Conservation (phyloP, 2,113 vertebrate genomes). For the Ariopsis seemanni region DNA sequence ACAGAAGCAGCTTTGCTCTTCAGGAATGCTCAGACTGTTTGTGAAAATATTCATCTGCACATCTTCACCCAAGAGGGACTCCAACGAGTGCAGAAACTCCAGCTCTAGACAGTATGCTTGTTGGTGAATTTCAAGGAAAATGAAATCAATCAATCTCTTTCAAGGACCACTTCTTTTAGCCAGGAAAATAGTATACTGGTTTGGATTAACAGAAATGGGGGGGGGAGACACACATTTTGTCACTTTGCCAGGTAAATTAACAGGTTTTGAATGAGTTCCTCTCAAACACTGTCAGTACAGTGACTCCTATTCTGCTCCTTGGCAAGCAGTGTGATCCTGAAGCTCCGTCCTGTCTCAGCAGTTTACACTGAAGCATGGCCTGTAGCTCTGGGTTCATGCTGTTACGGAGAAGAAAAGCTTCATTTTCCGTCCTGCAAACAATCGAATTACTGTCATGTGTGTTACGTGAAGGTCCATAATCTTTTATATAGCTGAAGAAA, state of each 20-base stretch:
- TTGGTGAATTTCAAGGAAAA: conserved; percentile 13
- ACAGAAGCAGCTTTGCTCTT: too few species aligned
- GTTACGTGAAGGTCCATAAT: conserved; percentile 5
- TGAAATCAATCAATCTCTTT: conserved; percentile 36
- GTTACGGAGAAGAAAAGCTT: background rate
- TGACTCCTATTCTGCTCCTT: conserved; percentile 9
- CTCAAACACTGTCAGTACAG: background rate
- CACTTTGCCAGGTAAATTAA: background rate
- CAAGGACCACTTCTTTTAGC: conserved; percentile 4
- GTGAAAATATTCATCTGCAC: conserved; percentile 9
- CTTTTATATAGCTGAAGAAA: conserved; percentile 1
- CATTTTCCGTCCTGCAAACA: background rate
- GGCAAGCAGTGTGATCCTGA: conserved; percentile 16
- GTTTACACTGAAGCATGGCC: conserved; percentile 3
- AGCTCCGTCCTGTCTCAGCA: background rate
- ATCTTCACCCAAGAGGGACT: background rate
- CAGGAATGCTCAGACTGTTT: too few species aligned
- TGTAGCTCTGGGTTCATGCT: background rate
- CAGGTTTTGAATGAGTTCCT: background rate
- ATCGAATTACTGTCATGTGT: conserved; percentile 14
- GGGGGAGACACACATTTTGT: background rate
- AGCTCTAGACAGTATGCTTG: background rate
- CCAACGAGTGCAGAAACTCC: background rate
- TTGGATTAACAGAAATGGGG: conserved; percentile 4
- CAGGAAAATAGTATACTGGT: background rate